These are phyloP conservation scores for Hephaestus fuliginosus DNA, from an alignment of 2,797 vertebrate species.

Conservation along the genomic window DNA sequence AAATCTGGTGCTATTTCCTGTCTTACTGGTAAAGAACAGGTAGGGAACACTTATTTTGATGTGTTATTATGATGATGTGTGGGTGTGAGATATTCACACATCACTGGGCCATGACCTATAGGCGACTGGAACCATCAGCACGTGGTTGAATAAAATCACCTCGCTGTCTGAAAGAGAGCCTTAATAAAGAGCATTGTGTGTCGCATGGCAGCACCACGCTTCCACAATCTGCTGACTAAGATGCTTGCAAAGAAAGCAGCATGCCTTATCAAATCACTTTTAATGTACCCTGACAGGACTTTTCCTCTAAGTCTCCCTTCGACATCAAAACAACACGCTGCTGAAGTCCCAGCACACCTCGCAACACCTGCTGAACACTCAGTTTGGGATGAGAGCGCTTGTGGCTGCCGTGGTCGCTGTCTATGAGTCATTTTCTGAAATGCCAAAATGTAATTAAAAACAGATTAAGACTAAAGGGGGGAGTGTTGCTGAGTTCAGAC, in stretches of 20 bases:
- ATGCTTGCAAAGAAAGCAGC: constrained; percentile 3
- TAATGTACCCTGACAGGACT: constrained; percentile 19
- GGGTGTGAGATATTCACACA: constrained; percentile 37
- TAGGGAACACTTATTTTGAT: constrained; percentile 34
- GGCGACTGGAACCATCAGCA: constrained; percentile 30
- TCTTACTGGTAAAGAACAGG: constrained; percentile 20
- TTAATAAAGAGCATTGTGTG: constrained; percentile 17
- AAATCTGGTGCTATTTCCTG: constrained; percentile 19
- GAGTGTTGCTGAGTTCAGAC: constrained; percentile 2
- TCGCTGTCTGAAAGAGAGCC: constrained; percentile 28
- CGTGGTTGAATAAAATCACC: constrained; percentile 21
- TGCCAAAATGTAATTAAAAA: constrained; percentile 19
- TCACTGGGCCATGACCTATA: constrained; percentile 28
- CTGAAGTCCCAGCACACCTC: constrained; percentile 17
- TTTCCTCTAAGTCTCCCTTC: constrained; percentile 24
- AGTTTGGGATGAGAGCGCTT: constrained; percentile 12
- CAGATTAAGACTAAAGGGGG: constrained; percentile 13
- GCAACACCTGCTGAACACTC: constrained; percentile 41
- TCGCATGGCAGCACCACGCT: not conserved
- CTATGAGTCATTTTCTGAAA: constrained; percentile 31
- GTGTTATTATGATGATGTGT: not conserved
- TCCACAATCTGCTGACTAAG: constrained; percentile 58
- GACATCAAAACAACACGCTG: constrained; percentile 21
- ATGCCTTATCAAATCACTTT: constrained; percentile 42
- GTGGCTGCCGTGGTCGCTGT: not conserved